Percentiles rank a stretch among this genome's conserved stretches.
These are phyloP conservation scores for Cenopis cana DNA, from an alignment of 2,888 invertebrate genomes.

Conservation along the genomic window DNA sequence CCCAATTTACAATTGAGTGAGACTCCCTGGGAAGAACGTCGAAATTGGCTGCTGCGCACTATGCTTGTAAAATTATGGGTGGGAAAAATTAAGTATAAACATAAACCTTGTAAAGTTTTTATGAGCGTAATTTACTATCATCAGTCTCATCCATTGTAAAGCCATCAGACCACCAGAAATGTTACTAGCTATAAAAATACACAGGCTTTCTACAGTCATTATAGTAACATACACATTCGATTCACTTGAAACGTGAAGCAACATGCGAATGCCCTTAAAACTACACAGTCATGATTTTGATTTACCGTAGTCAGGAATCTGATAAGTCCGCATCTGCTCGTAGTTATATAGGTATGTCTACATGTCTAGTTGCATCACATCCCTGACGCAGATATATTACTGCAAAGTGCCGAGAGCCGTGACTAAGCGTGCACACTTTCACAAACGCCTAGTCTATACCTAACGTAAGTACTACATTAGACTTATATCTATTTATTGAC, in stretches of 20 bases:
- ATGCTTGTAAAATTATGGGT: background rate
- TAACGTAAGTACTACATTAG: constrained; percentile 39
- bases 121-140: background rate
- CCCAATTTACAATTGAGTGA: too few relatives aligned
- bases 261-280: constrained; percentile 25
- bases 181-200: background rate
- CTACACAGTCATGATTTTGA: constrained; percentile 32
- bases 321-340: constrained; percentile 29
- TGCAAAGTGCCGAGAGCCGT: constrained; percentile 65
- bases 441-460: constrained; percentile 64
- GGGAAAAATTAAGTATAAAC: background rate
- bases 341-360: too few relatives aligned
- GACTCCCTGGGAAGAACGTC: background rate
- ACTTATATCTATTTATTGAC: constrained; percentile 49
- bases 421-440: constrained; percentile 74
- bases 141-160: too few relatives aligned
- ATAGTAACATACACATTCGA: constrained; percentile 8
- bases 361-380: constrained; percentile 64
- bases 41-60: background rate
- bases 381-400: constrained; percentile 69
- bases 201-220: background rate
- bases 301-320: constrained; percentile 26
- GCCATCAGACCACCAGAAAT: too few relatives aligned
- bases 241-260: constrained; percentile 20
- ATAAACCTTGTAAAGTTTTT: background rate